Conservation (phyloP, 2,113 vertebrate genomes). For the Pardalotus punctatus region DNA sequence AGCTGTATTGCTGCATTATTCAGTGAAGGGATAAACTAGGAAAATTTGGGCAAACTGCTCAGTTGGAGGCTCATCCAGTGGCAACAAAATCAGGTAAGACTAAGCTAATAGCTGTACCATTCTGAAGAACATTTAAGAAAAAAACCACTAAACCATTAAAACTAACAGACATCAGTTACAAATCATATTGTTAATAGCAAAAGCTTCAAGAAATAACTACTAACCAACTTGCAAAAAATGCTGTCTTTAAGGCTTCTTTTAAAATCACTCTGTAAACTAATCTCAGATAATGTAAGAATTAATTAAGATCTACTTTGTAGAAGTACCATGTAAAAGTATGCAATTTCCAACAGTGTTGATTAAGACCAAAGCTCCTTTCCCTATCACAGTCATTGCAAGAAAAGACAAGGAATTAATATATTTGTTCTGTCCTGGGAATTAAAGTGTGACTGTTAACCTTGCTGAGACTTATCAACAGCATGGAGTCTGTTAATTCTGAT, state of each 20-base stretch:
- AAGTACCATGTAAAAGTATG: neutral
- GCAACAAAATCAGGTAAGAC: neutral
- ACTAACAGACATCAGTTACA: conserved; percentile 11
- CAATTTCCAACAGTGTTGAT: conserved; percentile 8
- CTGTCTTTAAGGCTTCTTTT: conserved; percentile 41
- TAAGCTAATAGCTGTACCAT: neutral
- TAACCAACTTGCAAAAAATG: conserved; percentile 34
- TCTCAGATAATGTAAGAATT: conserved; percentile 16
- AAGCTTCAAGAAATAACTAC: conserved; percentile 13
- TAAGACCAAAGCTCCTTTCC: conserved; percentile 13
- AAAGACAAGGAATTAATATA: neutral
- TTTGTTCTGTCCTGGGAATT: neutral
- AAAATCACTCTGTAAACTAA: conserved; percentile 42
- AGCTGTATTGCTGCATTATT: neutral
- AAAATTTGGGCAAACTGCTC: neutral
- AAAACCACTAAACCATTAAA: conserved; percentile 21
- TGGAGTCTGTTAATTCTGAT: neutral
- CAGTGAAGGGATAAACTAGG: neutral
- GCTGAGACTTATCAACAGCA: neutral
- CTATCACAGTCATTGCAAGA: neutral
- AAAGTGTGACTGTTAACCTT: neutral
- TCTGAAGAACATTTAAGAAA: conserved; percentile 35
- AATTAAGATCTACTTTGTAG: conserved; percentile 30
- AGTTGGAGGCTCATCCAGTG: neutral
- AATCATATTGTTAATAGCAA: conserved; percentile 51